Evolutionary conservation across 2,797 vertebrate species (phyloP).

Genomic region (Numenius phaeopus): DNA sequence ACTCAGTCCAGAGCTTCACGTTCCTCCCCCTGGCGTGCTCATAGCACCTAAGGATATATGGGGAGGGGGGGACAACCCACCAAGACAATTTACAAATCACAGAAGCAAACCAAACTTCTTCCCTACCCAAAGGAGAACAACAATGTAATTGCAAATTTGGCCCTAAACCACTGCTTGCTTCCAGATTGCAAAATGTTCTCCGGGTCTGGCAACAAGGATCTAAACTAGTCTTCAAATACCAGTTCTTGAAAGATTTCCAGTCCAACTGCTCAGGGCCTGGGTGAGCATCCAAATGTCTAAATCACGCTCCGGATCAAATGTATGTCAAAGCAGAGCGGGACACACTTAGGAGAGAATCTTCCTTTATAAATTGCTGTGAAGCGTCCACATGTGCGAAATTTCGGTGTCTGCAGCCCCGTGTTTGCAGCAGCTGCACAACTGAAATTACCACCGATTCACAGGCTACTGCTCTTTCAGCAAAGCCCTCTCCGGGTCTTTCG

Average conservation of each 20-base stretch:
- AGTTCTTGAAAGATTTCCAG: neutral
- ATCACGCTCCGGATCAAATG: neutral
- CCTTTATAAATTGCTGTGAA: neutral
- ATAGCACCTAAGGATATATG: neutral
- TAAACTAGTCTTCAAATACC: neutral
- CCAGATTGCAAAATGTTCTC: neutral
- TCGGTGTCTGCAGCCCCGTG: neutral
- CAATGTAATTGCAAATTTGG: neutral
- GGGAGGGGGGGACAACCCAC: neutral
- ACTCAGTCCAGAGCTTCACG: neutral
- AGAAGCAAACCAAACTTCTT: neutral
- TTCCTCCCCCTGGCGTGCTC: accelerated
- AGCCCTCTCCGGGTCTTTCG: neutral
- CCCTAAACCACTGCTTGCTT: neutral
- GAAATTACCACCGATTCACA: slow-evolving; percentile 32
- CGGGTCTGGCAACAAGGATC: neutral
- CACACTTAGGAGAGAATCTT: neutral
- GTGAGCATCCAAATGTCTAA: neutral
- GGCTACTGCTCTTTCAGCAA: slow-evolving; percentile 5
- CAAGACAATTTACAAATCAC: neutral
- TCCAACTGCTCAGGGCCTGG: neutral
- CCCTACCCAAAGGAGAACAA: neutral
- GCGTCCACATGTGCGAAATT: neutral
- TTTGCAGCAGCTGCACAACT: slow-evolving; percentile 42
- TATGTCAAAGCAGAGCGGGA: accelerated